These are phyloP conservation scores for Australoheros facetus DNA, from an alignment of 2,797 vertebrate genomes.

Conservation along the genomic window DNA sequence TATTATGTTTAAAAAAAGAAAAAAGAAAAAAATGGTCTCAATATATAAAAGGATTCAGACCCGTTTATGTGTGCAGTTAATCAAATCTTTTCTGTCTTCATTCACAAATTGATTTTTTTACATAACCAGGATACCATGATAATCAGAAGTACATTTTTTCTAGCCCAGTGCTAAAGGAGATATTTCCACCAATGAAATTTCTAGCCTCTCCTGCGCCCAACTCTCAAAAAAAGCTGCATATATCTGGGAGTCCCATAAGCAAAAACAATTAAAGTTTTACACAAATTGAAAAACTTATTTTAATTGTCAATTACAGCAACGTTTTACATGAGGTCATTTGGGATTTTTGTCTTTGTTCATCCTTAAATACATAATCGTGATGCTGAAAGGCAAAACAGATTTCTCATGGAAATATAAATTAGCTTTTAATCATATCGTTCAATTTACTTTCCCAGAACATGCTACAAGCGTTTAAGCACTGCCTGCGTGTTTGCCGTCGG, in stretches of 20 bases:
- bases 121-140: neutral
- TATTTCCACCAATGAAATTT: neutral
- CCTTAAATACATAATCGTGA: constrained; percentile 79
- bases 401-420: constrained; percentile 91
- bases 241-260: neutral
- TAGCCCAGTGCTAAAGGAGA: neutral
- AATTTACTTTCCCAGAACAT: constrained; percentile 81
- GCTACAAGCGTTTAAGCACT: constrained; percentile 87
- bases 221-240: neutral
- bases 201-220: no score
- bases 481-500: constrained; percentile 78
- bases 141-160: neutral
- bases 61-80: constrained; percentile 17
- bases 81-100: neutral
- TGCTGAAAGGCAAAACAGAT: constrained; percentile 86
- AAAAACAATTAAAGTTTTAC: constrained; percentile 36
- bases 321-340: constrained; percentile 79
- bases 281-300: constrained; percentile 73
- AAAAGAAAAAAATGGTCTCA: neutral
- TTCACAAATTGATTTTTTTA: constrained; percentile 6
- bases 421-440: constrained; percentile 88
- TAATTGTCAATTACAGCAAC: constrained; percentile 82
- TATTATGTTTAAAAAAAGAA: neutral
- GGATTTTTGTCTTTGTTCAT: constrained; percentile 78
- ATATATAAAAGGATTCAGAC: constrained; percentile 18